phyloP scores from a whole-genome alignment of 1,140 invertebrate genomes.

The Zeugodacus cucurbitae region DNA sequence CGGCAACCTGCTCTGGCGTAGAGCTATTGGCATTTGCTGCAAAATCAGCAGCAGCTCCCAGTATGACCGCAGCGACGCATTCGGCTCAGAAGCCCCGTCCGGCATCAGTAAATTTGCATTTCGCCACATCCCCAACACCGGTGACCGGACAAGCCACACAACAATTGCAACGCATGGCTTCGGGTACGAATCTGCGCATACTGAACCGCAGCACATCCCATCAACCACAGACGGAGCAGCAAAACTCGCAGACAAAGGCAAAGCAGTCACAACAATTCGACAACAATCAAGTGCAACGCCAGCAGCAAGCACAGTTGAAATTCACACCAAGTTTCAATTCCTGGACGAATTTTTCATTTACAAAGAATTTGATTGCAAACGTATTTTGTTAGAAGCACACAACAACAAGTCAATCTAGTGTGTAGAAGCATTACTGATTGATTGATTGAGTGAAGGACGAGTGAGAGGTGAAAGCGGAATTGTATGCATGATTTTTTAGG shows the following conservation, averaged over 20 bases:
- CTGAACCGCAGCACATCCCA: constrained; percentile 54
- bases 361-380: constrained; percentile 65
- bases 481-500: neutral
- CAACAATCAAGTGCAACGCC: neutral
- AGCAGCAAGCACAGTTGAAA: constrained; percentile 25
- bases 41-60: neutral
- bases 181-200: constrained; percentile 59
- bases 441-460: no score
- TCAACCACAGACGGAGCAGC: constrained; percentile 48
- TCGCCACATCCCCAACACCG: neutral
- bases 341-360: constrained; percentile 65
- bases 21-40: constrained; percentile 40
- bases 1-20: constrained; percentile 30
- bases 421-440: neutral
- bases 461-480: neutral
- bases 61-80: neutral
- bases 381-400: constrained; percentile 58
- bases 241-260: constrained; percentile 44
- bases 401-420: neutral
- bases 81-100: constrained; percentile 51
- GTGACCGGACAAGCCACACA: neutral
- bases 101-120: constrained; percentile 59
- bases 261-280: neutral
- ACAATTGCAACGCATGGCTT: constrained; percentile 55
- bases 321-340: constrained; percentile 62